Conservation (phyloP, 2,888 invertebrate genomes). For the Ernsta delagoae region DNA sequence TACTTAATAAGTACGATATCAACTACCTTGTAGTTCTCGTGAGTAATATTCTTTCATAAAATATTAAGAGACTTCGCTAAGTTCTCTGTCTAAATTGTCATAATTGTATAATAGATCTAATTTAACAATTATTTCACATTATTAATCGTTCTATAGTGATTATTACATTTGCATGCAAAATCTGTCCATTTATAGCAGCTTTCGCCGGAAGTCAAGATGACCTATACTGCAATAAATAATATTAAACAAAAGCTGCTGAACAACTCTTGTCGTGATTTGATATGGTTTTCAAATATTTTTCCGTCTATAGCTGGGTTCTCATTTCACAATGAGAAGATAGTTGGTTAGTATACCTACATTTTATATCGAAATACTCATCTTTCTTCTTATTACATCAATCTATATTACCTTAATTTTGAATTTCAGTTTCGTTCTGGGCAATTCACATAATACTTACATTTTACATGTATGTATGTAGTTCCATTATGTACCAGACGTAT, state of each 20-base stretch:
- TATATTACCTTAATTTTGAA: background rate
- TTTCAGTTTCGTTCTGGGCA: slow-evolving; percentile 41
- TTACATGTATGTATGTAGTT: slow-evolving; percentile 44
- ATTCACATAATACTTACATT: slow-evolving; percentile 23
- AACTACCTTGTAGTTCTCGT: too few relatives aligned
- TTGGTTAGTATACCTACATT: too few relatives aligned
- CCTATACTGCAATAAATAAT: background rate
- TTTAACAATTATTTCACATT: background rate
- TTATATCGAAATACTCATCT: too few relatives aligned
- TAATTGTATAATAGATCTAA: slow-evolving; percentile 17
- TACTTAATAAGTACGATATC: too few relatives aligned
- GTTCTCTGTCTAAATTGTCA: slow-evolving; percentile 2
- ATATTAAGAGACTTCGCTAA: background rate
- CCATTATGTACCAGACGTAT: slow-evolving; percentile 49
- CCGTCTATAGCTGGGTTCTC: slow-evolving; percentile 50
- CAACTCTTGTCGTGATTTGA: slow-evolving; percentile 46
- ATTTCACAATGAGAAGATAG: slow-evolving; percentile 24
- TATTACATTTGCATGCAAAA: slow-evolving; percentile 1
- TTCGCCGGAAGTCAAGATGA: slow-evolving; percentile 1
- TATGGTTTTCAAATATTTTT: slow-evolving; percentile 49
- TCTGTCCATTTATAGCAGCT: background rate
- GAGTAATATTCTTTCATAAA: too few relatives aligned
- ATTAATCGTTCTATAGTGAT: background rate
- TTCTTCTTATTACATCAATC: too few relatives aligned
- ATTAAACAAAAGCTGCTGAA: slow-evolving; percentile 33